Conservation (phyloP, 2,888 invertebrate genomes). For the Branchellion lobata region DNA sequence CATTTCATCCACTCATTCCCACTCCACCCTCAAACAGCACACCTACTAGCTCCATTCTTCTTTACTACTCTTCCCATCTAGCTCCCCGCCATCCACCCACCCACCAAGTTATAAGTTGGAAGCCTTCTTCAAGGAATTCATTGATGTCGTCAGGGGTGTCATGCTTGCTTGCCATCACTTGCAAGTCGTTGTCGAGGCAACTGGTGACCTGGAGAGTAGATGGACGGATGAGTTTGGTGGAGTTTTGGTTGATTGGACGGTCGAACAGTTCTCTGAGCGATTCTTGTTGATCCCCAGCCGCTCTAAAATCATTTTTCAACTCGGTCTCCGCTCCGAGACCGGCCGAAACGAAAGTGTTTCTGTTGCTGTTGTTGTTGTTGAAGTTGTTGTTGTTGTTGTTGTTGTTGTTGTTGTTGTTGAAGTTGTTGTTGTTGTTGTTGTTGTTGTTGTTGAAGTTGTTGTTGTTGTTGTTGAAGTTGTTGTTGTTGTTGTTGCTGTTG, state of each 20-base stretch:
- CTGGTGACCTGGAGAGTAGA: background rate
- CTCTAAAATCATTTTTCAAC: background rate
- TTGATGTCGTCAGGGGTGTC: conserved; percentile 52
- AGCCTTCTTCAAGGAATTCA: conserved; percentile 56
- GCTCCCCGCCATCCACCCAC: conserved; percentile 42
- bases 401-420: background rate
- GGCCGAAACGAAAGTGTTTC: background rate
- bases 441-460: background rate
- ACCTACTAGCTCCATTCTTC: too few relatives aligned
- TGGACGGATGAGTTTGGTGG: background rate
- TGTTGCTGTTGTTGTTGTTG: background rate
- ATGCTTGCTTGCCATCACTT: background rate
- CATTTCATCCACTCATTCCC: too few relatives aligned
- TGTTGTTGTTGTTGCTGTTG: background rate
- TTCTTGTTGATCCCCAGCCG: background rate
- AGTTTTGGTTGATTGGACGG: background rate
- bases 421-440: background rate
- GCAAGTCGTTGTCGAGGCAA: background rate
- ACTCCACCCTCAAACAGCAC: too few relatives aligned
- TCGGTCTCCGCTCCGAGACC: background rate
- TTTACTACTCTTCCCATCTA: too few relatives aligned
- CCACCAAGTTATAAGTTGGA: conserved; percentile 57
- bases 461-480: background rate
- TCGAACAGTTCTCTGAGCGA: background rate
- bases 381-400: background rate